Evolutionary conservation across 2,888 invertebrate species (phyloP).

Genomic region (Callyntrura sp.): DNA sequence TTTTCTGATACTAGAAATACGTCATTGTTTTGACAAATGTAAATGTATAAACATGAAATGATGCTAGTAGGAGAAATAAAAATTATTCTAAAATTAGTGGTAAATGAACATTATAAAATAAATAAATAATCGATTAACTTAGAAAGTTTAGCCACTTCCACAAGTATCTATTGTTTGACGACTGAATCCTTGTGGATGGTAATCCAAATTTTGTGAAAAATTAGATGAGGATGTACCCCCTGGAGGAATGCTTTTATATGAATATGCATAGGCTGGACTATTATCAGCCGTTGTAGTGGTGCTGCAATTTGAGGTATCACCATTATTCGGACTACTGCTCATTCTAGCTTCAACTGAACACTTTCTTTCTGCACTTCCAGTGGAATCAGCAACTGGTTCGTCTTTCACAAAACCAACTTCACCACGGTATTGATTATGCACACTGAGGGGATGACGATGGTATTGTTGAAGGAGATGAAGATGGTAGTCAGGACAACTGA

Average conservation of each 20-base stretch:
- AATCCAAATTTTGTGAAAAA: constrained; percentile 36
- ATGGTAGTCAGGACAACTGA: constrained; percentile 60
- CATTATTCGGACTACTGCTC: constrained; percentile 9
- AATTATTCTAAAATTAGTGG: constrained; percentile 39
- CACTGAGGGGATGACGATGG: constrained; percentile 32
- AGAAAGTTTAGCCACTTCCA: constrained; percentile 57
- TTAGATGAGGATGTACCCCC: background rate
- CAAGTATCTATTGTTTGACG: constrained; percentile 70
- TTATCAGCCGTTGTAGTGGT: constrained; percentile 19
- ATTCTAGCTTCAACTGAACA: constrained; percentile 48
- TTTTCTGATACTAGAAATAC: constrained; percentile 22
- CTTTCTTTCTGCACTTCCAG: constrained; percentile 5
- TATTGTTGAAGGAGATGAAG: constrained; percentile 34
- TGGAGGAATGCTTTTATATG: constrained; percentile 37
- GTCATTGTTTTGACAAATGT: constrained; percentile 9
- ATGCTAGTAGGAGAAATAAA: no score
- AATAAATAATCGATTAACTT: constrained; percentile 26
- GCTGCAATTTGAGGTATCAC: constrained; percentile 25
- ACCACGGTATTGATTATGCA: constrained; percentile 3
- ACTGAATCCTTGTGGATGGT: constrained; percentile 61
- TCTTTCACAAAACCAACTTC: background rate
- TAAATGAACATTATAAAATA: constrained; percentile 34
- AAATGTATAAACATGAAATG: constrained; percentile 30
- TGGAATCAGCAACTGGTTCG: background rate
- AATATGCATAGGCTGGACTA: constrained; percentile 40